Evolutionary conservation across 2,797 vertebrate genomes (phyloP).

Genomic region (Podargus strigoides): DNA sequence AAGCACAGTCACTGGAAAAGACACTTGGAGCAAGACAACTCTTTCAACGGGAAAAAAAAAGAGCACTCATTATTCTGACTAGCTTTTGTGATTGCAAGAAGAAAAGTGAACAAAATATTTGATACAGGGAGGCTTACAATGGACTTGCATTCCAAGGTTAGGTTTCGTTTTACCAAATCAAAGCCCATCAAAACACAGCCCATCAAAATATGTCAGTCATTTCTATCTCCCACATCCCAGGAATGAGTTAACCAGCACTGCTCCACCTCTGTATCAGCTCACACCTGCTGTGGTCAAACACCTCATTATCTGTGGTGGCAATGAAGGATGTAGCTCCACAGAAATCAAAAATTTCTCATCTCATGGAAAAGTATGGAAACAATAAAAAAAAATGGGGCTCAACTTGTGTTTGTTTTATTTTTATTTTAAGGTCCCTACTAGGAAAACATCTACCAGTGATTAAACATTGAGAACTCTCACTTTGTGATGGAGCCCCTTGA

Average conservation of each 20-base stretch:
- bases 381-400: background rate
- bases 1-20: background rate
- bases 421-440: background rate
- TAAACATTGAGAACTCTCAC: constrained; percentile 19
- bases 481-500: background rate
- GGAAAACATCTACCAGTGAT: background rate
- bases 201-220: background rate
- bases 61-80: background rate
- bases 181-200: background rate
- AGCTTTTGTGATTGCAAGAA: background rate
- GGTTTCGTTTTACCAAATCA: background rate
- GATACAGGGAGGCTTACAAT: background rate
- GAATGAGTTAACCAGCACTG: background rate
- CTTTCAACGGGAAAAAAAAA: background rate
- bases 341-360: background rate
- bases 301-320: background rate
- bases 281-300: background rate
- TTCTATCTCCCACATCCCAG: background rate
- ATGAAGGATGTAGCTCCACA: background rate
- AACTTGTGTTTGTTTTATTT: background rate
- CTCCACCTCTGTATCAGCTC: background rate
- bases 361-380: background rate
- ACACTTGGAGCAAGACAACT: background rate
- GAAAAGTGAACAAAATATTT: background rate
- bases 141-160: background rate